These are phyloP conservation scores for Ctenopoma multispine DNA, from an alignment of 2,797 vertebrate species.

Conservation along the genomic window DNA sequence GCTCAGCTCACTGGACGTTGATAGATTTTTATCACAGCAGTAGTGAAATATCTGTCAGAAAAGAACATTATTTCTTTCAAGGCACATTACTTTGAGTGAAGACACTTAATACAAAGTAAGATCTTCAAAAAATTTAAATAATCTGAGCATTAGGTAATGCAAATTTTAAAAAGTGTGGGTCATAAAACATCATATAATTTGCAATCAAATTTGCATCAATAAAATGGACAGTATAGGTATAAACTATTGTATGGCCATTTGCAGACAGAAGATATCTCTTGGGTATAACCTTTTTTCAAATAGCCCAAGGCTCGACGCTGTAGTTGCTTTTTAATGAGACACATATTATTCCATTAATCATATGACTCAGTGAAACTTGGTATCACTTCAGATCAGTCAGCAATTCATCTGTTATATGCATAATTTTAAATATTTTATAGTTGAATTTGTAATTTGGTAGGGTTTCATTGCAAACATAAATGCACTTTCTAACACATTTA, in stretches of 20 bases:
- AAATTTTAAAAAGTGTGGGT: neutral
- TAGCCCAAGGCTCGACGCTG: neutral
- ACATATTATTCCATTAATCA: constrained; percentile 8
- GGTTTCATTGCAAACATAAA: constrained; percentile 6
- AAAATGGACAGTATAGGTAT: neutral
- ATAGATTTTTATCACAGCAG: neutral
- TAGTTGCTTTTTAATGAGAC: neutral
- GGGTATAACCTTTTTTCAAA: neutral
- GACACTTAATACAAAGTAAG: neutral
- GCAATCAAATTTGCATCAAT: neutral
- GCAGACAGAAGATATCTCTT: neutral
- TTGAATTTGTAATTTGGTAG: neutral
- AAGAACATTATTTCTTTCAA: neutral
- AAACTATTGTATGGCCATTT: neutral
- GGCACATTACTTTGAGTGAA: too few relatives aligned
- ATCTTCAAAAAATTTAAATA: too few relatives aligned
- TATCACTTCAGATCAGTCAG: constrained; percentile 2
- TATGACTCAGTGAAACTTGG: constrained; percentile 41
- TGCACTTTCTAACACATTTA: constrained; percentile 8
- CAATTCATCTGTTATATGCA: constrained; percentile 1
- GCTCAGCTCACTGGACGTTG: too few relatives aligned
- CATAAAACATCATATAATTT: neutral
- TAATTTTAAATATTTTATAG: neutral
- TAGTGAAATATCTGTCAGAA: neutral
- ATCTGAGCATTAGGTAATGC: too few relatives aligned